These are phyloP conservation scores for Drosophila varians DNA, from an alignment of 1,140 invertebrate genomes.

Conservation along the genomic window DNA sequence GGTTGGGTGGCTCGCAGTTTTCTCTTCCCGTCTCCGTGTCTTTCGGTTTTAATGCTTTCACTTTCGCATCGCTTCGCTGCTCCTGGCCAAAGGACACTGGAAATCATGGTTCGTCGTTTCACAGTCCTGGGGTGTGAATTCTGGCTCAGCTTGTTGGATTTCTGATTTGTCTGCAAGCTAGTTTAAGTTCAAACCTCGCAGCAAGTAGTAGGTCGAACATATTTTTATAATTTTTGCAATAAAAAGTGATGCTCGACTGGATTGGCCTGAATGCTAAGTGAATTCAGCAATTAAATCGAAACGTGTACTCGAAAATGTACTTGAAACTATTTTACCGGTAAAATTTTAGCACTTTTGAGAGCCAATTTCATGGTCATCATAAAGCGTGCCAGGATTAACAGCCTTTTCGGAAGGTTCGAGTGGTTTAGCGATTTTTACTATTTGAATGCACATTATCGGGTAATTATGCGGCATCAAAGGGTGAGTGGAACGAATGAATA, in stretches of 20 bases:
- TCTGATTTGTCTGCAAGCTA: conserved; percentile 58
- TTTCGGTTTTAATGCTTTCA: conserved; percentile 36
- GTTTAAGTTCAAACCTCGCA: neutral
- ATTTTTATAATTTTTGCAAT: neutral
- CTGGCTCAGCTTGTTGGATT: conserved; percentile 71
- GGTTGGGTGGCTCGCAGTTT: conserved; percentile 36
- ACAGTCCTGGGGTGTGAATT: conserved; percentile 44
- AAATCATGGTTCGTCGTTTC: neutral
- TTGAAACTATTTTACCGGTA: conserved; percentile 24
- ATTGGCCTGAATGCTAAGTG: conserved; percentile 7
- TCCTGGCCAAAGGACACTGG: conserved; percentile 38
- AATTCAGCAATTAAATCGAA: conserved; percentile 24
- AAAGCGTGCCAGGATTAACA: conserved; percentile 31
- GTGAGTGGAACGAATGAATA: conserved; percentile 22
- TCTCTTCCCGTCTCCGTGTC: conserved; percentile 2
- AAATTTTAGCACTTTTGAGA: conserved; percentile 5
- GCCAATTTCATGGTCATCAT: conserved; percentile 23
- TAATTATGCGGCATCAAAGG: conserved; percentile 71
- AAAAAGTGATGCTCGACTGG: conserved; percentile 12
- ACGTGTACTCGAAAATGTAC: neutral
- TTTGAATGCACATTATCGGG: conserved; percentile 74
- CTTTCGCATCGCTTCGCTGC: conserved; percentile 56
- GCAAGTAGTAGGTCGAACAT: neutral
- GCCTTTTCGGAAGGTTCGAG: conserved; percentile 7
- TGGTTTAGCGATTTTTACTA: conserved; percentile 52